phyloP scores from a whole-genome alignment of 1,140 invertebrate genomes.

The Aphaenogaster floridana region DNA sequence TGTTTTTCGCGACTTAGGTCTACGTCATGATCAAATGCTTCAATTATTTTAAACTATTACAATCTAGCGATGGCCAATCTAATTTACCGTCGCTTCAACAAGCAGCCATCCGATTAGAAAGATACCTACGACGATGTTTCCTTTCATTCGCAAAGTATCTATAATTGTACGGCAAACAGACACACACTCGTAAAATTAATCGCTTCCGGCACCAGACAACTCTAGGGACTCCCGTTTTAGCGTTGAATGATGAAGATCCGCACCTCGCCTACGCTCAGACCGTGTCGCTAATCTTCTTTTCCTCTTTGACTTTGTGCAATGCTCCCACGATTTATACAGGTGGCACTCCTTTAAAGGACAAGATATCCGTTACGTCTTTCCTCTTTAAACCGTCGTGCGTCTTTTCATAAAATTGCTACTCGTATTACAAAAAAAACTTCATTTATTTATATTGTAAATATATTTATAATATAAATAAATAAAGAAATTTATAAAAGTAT shows the following conservation, averaged over 20 bases:
- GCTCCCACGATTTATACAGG: slow-evolving; percentile 69
- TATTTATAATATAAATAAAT: neutral
- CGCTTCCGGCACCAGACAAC: slow-evolving; percentile 21
- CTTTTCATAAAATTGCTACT: neutral
- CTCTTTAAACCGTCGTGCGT: slow-evolving; percentile 66
- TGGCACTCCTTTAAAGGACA: slow-evolving; percentile 57
- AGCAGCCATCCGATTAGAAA: slow-evolving; percentile 28
- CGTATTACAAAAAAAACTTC: neutral
- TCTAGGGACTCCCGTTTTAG: slow-evolving; percentile 61
- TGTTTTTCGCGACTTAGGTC: neutral
- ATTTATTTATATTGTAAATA: neutral
- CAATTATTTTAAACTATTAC: slow-evolving; percentile 16
- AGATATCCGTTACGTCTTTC: slow-evolving; percentile 68
- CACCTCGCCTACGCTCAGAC: slow-evolving; percentile 56
- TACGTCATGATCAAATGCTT: neutral
- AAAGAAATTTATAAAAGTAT: slow-evolving; percentile 12
- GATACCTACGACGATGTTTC: slow-evolving; percentile 26
- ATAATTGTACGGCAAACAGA: slow-evolving; percentile 62
- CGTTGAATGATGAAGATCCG: slow-evolving; percentile 19
- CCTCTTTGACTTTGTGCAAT: slow-evolving; percentile 28
- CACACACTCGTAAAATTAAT: slow-evolving; percentile 63
- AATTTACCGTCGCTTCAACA: slow-evolving; percentile 60
- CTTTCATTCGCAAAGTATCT: slow-evolving; percentile 41
- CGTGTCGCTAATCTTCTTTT: slow-evolving; percentile 32
- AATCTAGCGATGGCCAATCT: neutral